Percentiles rank a stretch among this genome's conserved stretches.
Conservation (phyloP, 2,797 vertebrate species). For the Xiphophorus birchmanni region DNA sequence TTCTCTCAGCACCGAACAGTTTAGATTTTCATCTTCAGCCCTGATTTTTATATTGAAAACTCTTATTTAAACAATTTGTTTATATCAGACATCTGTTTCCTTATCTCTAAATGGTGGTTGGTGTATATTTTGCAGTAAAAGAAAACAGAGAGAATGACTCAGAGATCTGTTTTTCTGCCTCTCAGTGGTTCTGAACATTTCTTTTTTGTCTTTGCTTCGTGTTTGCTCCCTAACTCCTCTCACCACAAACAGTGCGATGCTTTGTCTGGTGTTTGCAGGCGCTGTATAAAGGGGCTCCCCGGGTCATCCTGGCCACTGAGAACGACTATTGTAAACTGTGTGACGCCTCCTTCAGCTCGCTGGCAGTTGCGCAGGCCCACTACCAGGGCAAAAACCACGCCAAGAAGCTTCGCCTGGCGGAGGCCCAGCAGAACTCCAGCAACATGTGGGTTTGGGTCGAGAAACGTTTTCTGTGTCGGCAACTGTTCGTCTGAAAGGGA, state of each 20-base stretch:
- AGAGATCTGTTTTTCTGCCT: slow-evolving; percentile 12
- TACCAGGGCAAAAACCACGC: slow-evolving; percentile 98
- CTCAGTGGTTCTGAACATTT: slow-evolving; percentile 6
- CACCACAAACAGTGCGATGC: slow-evolving; percentile 39
- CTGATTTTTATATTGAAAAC: not conserved
- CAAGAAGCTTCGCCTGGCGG: slow-evolving; percentile 92
- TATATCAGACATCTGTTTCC: not conserved
- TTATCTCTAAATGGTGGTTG: not conserved
- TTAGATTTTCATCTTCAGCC: not conserved
- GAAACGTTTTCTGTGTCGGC: not conserved
- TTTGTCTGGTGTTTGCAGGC: slow-evolving; percentile 71
- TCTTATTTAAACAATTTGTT: not conserved
- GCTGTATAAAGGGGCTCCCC: slow-evolving; percentile 86
- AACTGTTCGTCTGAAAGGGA: not conserved
- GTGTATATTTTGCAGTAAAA: not conserved
- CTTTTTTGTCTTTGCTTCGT: slow-evolving; percentile 6
- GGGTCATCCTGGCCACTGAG: slow-evolving; percentile 97
- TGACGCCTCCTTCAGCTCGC: slow-evolving; percentile 96
- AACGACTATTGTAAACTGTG: slow-evolving; percentile 99
- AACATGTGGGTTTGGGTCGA: slow-evolving; percentile 85
- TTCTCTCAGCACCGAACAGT: not conserved
- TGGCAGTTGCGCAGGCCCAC: slow-evolving; percentile 95
- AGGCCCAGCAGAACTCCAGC: slow-evolving; percentile 87
- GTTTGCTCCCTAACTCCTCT: slow-evolving; percentile 34
- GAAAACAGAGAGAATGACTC: not conserved